Percentiles rank a stretch among this genome's conserved stretches.
phyloP scores from a whole-genome alignment of 2,113 vertebrate species.

The Aythya baeri region DNA sequence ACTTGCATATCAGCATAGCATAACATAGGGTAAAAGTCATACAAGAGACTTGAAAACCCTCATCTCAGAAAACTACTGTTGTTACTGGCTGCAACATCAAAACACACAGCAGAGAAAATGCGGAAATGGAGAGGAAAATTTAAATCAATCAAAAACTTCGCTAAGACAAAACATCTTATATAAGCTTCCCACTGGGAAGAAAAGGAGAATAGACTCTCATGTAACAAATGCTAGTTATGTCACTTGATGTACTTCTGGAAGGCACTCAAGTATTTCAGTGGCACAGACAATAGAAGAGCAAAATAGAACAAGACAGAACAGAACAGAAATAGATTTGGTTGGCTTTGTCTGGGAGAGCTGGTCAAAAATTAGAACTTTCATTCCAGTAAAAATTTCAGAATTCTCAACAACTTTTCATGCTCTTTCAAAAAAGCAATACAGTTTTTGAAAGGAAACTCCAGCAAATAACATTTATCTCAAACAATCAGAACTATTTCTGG shows the following conservation, averaged over 20 bases:
- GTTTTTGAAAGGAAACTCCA: not conserved
- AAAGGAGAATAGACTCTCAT: constrained; percentile 44
- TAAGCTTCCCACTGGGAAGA: constrained; percentile 61
- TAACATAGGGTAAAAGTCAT: not conserved
- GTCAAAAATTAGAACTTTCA: constrained; percentile 23
- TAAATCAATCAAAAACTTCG: constrained; percentile 52
- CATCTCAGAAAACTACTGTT: not conserved
- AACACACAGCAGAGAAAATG: not conserved
- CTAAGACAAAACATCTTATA: constrained; percentile 65
- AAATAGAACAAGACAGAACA: constrained; percentile 25
- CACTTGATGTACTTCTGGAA: constrained; percentile 54
- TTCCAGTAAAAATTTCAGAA: constrained; percentile 5
- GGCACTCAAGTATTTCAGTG: constrained; percentile 39
- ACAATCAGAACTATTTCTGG: not conserved
- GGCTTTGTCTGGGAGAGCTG: not conserved
- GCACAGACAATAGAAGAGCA: constrained; percentile 37
- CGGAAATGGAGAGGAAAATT: constrained; percentile 14
- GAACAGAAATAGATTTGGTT: constrained; percentile 32
- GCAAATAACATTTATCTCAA: not conserved
- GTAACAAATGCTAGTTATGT: constrained; percentile 30
- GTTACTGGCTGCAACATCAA: not conserved
- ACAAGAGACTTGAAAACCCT: not conserved
- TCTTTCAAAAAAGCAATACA: not conserved
- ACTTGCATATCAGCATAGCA: not conserved
- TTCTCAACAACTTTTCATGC: not conserved